Percentiles rank a stretch among this genome's conserved stretches.
Conservation (phyloP, 2,113 vertebrate genomes). For the Cynoglossus semilaevis region DNA sequence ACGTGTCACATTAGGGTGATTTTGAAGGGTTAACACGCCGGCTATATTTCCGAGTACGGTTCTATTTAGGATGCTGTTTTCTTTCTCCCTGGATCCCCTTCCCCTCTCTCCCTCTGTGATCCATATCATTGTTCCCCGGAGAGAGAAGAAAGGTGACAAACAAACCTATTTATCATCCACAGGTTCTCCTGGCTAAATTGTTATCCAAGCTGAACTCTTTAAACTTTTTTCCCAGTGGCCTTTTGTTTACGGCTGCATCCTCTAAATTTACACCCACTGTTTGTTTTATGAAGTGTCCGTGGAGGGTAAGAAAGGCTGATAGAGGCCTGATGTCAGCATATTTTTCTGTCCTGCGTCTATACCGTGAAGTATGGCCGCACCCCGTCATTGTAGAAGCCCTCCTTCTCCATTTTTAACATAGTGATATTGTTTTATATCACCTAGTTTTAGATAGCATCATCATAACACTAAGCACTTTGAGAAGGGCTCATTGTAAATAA, state of each 20-base stretch:
- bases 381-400: constrained; percentile 55
- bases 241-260: constrained; percentile 72
- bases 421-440: constrained; percentile 65
- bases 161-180: constrained; percentile 73
- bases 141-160: constrained; percentile 72
- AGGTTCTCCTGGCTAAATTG: constrained; percentile 73
- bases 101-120: constrained; percentile 62
- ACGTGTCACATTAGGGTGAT: constrained; percentile 42
- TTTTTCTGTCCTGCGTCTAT: constrained; percentile 64
- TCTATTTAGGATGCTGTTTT: constrained; percentile 60
- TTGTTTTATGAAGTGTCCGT: constrained; percentile 77
- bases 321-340: constrained; percentile 72
- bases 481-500: constrained; percentile 72
- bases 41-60: constrained; percentile 44
- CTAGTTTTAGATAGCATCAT: constrained; percentile 70
- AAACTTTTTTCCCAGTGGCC: constrained; percentile 74
- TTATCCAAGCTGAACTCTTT: constrained; percentile 75
- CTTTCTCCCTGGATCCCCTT: constrained; percentile 39
- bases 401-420: constrained; percentile 46
- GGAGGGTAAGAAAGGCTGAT: constrained; percentile 69
- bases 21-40: constrained; percentile 36
- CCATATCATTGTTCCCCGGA: constrained; percentile 72
- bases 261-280: constrained; percentile 73
- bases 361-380: constrained; percentile 66
- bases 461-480: constrained; percentile 63